Conservation (phyloP, 2,113 vertebrate genomes). For the Prietella phreatophila region DNA sequence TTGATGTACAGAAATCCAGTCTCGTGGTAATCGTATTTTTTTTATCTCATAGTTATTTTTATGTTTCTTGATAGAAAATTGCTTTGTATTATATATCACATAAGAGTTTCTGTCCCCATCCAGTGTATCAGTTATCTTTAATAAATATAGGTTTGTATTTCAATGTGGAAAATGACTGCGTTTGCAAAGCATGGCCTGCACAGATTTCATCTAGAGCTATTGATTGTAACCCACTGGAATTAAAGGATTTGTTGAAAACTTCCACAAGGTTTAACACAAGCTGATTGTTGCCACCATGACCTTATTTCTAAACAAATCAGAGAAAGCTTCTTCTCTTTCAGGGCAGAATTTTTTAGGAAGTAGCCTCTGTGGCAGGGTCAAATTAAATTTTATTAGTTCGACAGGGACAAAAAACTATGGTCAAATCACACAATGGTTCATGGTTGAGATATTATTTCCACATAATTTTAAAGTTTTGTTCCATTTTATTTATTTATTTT, state of each 20-base stretch:
- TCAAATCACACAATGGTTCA: neutral
- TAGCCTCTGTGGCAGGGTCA: neutral
- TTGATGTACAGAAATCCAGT: neutral
- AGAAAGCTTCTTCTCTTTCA: neutral
- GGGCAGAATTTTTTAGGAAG: neutral
- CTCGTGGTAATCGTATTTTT: neutral
- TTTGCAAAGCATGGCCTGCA: neutral
- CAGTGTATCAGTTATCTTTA: neutral
- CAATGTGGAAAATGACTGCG: neutral
- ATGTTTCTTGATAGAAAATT: neutral
- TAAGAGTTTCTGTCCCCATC: neutral
- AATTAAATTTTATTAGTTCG: neutral
- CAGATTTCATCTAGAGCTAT: slow-evolving; percentile 13
- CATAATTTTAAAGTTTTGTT: neutral
- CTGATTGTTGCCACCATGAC: neutral
- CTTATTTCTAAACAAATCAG: slow-evolving; percentile 11
- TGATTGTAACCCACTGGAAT: slow-evolving; percentile 13
- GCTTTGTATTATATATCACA: neutral
- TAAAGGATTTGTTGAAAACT: slow-evolving; percentile 39
- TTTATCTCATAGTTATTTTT: neutral
- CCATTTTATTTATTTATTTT: neutral
- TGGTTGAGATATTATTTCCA: neutral
- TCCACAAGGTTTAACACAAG: neutral
- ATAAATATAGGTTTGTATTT: slow-evolving; percentile 1
- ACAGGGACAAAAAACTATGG: neutral